phyloP scores from a whole-genome alignment of 2,888 invertebrate genomes.

The Apocheima hispidaria region DNA sequence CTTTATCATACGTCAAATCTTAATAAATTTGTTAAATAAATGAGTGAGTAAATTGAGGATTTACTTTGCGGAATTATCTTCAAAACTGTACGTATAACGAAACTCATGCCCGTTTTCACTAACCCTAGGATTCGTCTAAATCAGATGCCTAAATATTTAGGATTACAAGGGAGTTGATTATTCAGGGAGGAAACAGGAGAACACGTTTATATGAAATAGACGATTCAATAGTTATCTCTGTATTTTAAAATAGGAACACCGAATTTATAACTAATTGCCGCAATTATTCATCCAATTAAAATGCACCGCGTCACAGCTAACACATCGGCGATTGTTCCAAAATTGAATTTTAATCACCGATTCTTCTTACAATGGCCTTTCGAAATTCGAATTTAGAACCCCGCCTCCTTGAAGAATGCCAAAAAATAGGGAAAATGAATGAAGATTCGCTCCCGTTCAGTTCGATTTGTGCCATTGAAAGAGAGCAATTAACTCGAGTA shows the following conservation, averaged over 20 bases:
- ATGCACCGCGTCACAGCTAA: constrained; percentile 77
- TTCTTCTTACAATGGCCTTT: constrained; percentile 77
- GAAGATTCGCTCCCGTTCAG: constrained; percentile 74
- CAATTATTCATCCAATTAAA: constrained; percentile 81
- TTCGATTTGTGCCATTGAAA: constrained; percentile 64
- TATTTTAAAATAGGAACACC: constrained; percentile 47
- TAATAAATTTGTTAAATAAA: too few relatives aligned
- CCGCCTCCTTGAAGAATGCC: constrained; percentile 67
- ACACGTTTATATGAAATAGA: too few relatives aligned
- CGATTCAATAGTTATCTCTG: neutral
- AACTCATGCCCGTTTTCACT: too few relatives aligned
- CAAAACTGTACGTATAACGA: too few relatives aligned
- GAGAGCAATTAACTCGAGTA: constrained; percentile 84
- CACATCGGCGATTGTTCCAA: constrained; percentile 82
- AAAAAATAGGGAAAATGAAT: constrained; percentile 82
- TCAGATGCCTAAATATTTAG: too few relatives aligned
- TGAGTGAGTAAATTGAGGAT: too few relatives aligned
- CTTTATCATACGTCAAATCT: too few relatives aligned
- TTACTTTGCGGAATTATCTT: too few relatives aligned
- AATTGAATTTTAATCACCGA: constrained; percentile 86
- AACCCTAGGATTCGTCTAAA: too few relatives aligned
- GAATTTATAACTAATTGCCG: constrained; percentile 47
- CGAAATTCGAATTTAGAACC: constrained; percentile 55
- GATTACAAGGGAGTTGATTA: too few relatives aligned
- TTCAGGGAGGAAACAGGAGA: too few relatives aligned